These are phyloP conservation scores for Setipinna tenuifilis DNA, from an alignment of 2,797 vertebrate species.

Conservation along the genomic window DNA sequence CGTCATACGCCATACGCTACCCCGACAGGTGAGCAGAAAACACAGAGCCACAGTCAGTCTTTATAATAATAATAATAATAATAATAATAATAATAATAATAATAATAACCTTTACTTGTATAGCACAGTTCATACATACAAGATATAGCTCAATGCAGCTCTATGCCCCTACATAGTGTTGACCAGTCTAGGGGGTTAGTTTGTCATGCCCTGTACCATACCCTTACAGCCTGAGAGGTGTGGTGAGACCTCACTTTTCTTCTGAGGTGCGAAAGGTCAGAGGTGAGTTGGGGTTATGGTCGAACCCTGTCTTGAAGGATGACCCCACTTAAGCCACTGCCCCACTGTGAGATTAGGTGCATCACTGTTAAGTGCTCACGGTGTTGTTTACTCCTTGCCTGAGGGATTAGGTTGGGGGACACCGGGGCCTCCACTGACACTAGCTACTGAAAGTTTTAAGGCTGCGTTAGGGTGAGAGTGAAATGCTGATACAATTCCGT, in stretches of 20 bases:
- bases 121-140: too few relatives aligned
- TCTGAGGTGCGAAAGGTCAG: neutral
- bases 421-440: neutral
- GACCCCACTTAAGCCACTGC: neutral
- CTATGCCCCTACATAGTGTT: too few relatives aligned
- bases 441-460: neutral
- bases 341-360: neutral
- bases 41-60: neutral
- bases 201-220: neutral
- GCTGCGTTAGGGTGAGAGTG: neutral
- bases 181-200: neutral
- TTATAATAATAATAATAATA: too few relatives aligned
- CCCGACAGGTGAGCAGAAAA: conserved; percentile 77
- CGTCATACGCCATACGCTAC: conserved; percentile 83
- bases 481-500: neutral
- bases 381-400: neutral
- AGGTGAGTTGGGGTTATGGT: neutral
- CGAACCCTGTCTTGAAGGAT: neutral
- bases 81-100: too few relatives aligned
- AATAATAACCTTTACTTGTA: too few relatives aligned
- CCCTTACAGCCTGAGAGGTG: neutral
- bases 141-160: too few relatives aligned
- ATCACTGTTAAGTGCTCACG: neutral
- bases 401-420: neutral
- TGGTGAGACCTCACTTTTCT: neutral